These are phyloP conservation scores for Leptoclinus maculatus DNA, from an alignment of 2,797 vertebrate species.

Conservation along the genomic window DNA sequence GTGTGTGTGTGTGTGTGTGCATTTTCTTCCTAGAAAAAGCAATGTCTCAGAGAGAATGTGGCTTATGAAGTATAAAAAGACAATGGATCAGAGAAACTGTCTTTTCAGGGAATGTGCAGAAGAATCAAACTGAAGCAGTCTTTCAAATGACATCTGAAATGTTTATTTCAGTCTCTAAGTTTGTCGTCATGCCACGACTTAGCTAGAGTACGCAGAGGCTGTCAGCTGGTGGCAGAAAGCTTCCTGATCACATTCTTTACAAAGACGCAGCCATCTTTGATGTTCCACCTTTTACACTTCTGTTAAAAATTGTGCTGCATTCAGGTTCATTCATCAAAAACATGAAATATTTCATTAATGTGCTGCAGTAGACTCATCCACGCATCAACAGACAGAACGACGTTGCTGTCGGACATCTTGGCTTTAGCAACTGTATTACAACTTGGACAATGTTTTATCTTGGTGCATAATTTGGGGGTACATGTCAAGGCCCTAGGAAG, in stretches of 20 bases:
- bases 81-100: constrained; percentile 41
- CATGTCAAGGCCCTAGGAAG: neutral
- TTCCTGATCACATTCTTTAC: constrained; percentile 39
- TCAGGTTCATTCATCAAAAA: constrained; percentile 48
- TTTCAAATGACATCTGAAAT: constrained; percentile 59
- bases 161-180: constrained; percentile 61
- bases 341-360: neutral
- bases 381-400: neutral
- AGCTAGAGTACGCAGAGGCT: constrained; percentile 10
- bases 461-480: neutral
- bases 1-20: neutral
- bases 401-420: neutral
- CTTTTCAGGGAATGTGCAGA: constrained; percentile 32
- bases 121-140: constrained; percentile 17
- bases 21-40: neutral
- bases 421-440: neutral
- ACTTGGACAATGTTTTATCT: neutral
- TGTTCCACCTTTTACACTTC: constrained; percentile 31
- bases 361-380: neutral
- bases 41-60: neutral
- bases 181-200: constrained; percentile 36
- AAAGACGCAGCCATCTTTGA: constrained; percentile 40
- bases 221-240: constrained; percentile 48
- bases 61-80: constrained; percentile 41
- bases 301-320: neutral